phyloP scores from a whole-genome alignment of 2,797 vertebrate genomes.

The Huso huso region DNA sequence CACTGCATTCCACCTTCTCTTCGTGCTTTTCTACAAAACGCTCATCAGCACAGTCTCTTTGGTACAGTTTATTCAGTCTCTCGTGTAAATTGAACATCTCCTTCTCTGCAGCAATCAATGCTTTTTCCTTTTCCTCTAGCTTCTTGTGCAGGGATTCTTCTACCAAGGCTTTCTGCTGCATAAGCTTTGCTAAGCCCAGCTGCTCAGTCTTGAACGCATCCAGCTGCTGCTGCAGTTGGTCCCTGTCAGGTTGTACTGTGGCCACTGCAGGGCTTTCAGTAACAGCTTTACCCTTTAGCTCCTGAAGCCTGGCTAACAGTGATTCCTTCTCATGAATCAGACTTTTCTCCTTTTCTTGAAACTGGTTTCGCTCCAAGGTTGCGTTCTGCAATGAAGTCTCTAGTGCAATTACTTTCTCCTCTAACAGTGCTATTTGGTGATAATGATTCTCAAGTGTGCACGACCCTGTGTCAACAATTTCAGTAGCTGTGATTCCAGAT shows the following conservation, averaged over 20 bases:
- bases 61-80: conserved; percentile 38
- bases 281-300: conserved; percentile 40
- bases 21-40: conserved; percentile 41
- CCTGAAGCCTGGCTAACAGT: conserved; percentile 28
- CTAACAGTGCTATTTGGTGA: conserved; percentile 43
- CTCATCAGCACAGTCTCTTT: conserved; percentile 36
- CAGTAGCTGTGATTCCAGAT: conserved; percentile 21
- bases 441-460: conserved; percentile 38
- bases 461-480: conserved; percentile 11
- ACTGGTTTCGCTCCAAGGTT: conserved; percentile 35
- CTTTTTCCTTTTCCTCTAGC: conserved; percentile 36
- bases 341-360: conserved; percentile 31
- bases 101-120: conserved; percentile 49
- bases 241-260: conserved; percentile 39
- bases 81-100: conserved; percentile 44
- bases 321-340: conserved; percentile 38
- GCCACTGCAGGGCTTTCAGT: conserved; percentile 24
- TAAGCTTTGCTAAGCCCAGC: conserved; percentile 37
- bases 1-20: conserved; percentile 36
- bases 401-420: conserved; percentile 38
- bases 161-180: conserved; percentile 33
- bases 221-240: conserved; percentile 66
- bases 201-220: conserved; percentile 47
- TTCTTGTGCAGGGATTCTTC: conserved; percentile 31
- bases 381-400: conserved; percentile 38